Conservation (phyloP, 2,888 invertebrate genomes). For the Melipona beecheii region DNA sequence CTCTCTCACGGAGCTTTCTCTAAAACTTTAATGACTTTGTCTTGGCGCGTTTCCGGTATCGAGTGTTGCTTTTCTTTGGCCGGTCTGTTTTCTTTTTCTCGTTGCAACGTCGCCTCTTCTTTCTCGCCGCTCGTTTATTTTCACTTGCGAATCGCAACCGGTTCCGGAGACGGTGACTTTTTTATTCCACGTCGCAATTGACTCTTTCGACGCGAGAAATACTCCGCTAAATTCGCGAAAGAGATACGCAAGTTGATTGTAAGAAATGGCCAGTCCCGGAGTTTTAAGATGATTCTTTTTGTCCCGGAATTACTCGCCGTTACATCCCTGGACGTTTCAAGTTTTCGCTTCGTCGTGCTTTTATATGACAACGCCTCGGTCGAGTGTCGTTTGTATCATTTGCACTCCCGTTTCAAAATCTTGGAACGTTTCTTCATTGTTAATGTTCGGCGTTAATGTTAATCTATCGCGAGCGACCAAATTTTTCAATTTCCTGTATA, state of each 20-base stretch:
- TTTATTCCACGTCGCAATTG: neutral
- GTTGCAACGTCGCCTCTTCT: neutral
- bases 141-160: neutral
- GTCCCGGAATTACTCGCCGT: neutral
- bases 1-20: neutral
- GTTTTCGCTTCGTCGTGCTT: neutral
- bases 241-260: neutral
- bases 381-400: neutral
- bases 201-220: constrained; percentile 2
- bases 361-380: too few relatives aligned
- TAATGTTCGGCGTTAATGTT: too few relatives aligned
- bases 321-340: neutral
- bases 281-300: constrained; percentile 6
- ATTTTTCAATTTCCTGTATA: too few relatives aligned
- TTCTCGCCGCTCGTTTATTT: neutral
- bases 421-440: too few relatives aligned
- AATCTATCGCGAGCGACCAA: too few relatives aligned
- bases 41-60: neutral
- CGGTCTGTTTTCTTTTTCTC: neutral
- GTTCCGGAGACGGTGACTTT: neutral
- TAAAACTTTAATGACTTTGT: constrained; percentile 3
- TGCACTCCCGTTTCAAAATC: too few relatives aligned
- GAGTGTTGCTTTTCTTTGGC: neutral
- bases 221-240: neutral
- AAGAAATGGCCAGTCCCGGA: neutral